Conservation (phyloP, 1,140 invertebrate species). For the Chlorops oryzae region DNA sequence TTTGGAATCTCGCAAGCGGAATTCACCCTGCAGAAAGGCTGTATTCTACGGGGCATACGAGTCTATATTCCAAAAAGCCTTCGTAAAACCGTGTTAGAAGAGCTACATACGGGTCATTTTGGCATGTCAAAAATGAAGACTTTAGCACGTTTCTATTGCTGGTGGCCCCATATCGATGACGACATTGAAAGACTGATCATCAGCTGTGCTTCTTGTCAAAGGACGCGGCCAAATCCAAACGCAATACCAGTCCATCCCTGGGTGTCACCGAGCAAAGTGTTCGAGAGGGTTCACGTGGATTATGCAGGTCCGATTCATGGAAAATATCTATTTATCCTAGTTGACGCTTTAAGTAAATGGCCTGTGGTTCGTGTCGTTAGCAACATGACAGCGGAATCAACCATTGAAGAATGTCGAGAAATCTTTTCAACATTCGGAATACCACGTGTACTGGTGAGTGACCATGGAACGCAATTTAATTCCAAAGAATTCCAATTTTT, state of each 20-base stretch:
- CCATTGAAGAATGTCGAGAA: constrained; percentile 7
- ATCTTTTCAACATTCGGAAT: constrained; percentile 13
- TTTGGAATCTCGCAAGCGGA: constrained; percentile 10
- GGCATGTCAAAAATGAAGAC: constrained; percentile 51
- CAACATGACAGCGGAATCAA: constrained; percentile 12
- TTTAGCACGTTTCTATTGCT: constrained; percentile 44
- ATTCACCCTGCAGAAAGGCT: constrained; percentile 18
- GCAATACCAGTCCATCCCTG: constrained; percentile 23
- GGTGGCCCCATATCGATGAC: constrained; percentile 46
- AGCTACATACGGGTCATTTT: constrained; percentile 40
- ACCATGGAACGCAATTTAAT: constrained; percentile 22
- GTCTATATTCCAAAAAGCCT: constrained; percentile 18
- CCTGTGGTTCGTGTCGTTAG: constrained; percentile 26
- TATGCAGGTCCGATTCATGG: constrained; percentile 10
- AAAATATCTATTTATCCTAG: constrained; percentile 34
- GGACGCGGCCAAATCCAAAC: constrained; percentile 6
- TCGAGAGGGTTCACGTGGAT: constrained; percentile 34
- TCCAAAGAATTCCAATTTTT: constrained; percentile 10
- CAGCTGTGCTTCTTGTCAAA: constrained; percentile 23
- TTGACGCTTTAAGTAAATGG: constrained; percentile 46
- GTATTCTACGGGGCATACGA: constrained; percentile 19
- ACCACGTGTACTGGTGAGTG: constrained; percentile 12
- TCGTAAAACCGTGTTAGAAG: background rate
- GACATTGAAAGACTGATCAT: constrained; percentile 35
- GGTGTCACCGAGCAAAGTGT: constrained; percentile 29